phyloP scores from a whole-genome alignment of 2,113 vertebrate species.

The Leucopternis melanops region DNA sequence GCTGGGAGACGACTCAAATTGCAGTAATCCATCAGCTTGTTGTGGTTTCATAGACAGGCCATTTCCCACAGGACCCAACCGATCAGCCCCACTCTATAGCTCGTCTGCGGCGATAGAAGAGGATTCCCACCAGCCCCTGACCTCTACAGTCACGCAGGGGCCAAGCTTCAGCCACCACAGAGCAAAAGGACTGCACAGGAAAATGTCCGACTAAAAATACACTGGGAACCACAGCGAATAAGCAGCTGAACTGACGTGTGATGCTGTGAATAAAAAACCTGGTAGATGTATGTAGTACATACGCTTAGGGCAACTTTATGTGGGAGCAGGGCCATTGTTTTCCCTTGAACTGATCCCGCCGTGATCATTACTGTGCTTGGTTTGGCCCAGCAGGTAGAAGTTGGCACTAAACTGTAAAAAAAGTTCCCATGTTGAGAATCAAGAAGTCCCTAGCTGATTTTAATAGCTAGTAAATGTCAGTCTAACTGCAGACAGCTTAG shows the following conservation, averaged over 20 bases:
- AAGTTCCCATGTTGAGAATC: neutral
- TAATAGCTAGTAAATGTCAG: neutral
- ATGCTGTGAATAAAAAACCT: neutral
- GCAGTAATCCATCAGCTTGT: neutral
- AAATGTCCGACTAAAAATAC: neutral
- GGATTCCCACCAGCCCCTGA: neutral
- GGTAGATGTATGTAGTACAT: neutral
- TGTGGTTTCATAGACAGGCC: neutral
- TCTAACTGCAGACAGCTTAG: neutral
- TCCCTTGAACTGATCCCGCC: neutral
- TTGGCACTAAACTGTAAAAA: neutral
- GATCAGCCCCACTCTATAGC: neutral
- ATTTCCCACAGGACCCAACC: neutral
- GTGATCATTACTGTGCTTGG: fast-evolving
- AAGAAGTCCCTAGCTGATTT: neutral
- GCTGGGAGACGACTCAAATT: neutral
- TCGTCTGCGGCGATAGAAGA: neutral
- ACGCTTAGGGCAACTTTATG: neutral
- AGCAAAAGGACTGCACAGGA: neutral
- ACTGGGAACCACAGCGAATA: neutral
- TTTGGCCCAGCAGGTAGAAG: neutral
- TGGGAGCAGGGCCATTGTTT: neutral
- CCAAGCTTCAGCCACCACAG: neutral
- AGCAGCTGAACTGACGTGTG: neutral
- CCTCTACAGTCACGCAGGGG: neutral